Evolutionary conservation across 2,797 vertebrate genomes (phyloP), one percentile per base, ranked within the genome.

Genomic region (Cossypha polioptera): DNA sequence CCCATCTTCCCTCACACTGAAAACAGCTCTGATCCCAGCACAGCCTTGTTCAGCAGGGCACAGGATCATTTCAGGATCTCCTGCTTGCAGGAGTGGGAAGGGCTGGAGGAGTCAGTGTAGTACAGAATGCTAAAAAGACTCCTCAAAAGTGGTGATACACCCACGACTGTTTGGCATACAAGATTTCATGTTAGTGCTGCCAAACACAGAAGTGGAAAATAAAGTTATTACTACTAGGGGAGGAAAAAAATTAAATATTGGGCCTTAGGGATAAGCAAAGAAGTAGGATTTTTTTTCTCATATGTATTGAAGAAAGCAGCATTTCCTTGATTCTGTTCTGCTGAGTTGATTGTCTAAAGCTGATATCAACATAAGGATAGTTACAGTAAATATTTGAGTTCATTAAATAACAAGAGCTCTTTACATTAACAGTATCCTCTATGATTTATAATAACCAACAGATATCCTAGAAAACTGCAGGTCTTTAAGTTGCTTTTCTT

Each of bases 301-400:
- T 62, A 91, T 28, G 38, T 90, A 92, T 94, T 94, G 71, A 91
- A 93, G 84, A 95, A 92, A 96, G 86, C 87, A 96, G 86, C 63
- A 87, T 76, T 80, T 90, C 58, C 86, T 91, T 92, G 68, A 75
- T 88, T 88, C 92, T 71, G 58, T 83, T 89, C 92, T 95, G 95
- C 95, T 95, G 95, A 73, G 61, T 69, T 96, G 97, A 97, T 97
- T 98, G 97, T 97, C 97, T 95, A 94, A 94, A 96, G 97, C 94
- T 95, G 91, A 94, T 94, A 94, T 35, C 94, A 95, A 93, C 66
- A 24, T 45, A 65, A 74, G 68, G 81, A 81, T 16, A 94, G 67
- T 58, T 88, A n/a, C 29, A 95, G 85, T 57, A 94, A 96, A 51
- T 92, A 88, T 78, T 1, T 73, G 40, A 90, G 57, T 84, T 91